Evolutionary conservation across 1,140 invertebrate genomes (phyloP), one percentile per base, ranked within the genome.

Genomic region (Lordiphosa stackelbergi): DNA sequence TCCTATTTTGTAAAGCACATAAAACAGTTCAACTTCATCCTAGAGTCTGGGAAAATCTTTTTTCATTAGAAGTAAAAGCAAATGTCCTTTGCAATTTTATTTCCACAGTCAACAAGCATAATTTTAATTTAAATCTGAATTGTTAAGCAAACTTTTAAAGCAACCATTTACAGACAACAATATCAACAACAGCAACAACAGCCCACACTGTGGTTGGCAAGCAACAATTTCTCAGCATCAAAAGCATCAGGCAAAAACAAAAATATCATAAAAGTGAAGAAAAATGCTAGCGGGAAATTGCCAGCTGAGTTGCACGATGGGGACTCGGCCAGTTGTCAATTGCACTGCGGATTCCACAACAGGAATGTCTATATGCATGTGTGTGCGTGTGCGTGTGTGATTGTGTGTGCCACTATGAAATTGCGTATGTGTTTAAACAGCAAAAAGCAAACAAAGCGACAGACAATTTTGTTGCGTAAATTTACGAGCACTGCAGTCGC

Each of bases 401-500:
- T 53, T 64, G 52, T 55, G 35, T 45, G 42, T 42, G 55, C 40
- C 42, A 48, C 57, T 64, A 43, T 57, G 37, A 5, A 5, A 7
- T 43, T 58, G 49, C 45, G 53, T 68, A 38, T 58, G 34, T 64
- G 48, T 58, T 56, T 66, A 42, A 60, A 56, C 54, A 41, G 61
- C 40, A 55, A 54, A 45, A 55, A 52, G 36, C 66, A 69, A 66
- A 69, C 66, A 60, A 59, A 66, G 48, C 34, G 40, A 31, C 43
- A 46, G 43, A 46, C 71, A 70, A 56, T 70, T 66, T 74, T 47
- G 47, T 48, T 53, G 70, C 61, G 45, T 52, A 60, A 70, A 81
- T 79, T 81, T 81, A 79, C 62, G 75, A 74, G 58, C 63, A 61
- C 52, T 78, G 49, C 75, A 71, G 58, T 68, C 53, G 75, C 71